Evolutionary conservation across 2,113 vertebrate species (phyloP).

Genomic region (Aix galericulata): DNA sequence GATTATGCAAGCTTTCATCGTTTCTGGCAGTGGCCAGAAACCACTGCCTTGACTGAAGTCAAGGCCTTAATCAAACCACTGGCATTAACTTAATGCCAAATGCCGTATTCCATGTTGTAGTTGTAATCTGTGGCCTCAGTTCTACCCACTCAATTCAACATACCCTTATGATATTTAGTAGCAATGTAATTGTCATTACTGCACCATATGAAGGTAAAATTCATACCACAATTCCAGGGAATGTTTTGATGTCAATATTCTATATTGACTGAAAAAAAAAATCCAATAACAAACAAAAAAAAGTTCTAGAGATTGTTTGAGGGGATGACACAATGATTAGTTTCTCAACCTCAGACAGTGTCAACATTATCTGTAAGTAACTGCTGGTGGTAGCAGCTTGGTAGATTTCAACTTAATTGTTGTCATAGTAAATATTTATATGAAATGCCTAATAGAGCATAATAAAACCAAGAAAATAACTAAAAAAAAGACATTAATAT

Average conservation of each 20-base stretch:
- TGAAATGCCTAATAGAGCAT: background rate
- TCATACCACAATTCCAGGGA: background rate
- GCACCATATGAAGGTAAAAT: background rate
- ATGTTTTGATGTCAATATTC: background rate
- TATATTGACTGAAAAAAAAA: background rate
- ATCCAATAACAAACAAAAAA: background rate
- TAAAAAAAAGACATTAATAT: background rate
- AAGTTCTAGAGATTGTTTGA: background rate
- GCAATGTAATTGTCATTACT: background rate
- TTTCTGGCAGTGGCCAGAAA: background rate
- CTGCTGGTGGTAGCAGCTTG: background rate
- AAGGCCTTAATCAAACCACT: background rate
- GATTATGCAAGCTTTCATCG: background rate
- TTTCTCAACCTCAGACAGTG: background rate
- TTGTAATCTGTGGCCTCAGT: background rate
- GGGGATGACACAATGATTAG: background rate
- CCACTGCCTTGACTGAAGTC: background rate
- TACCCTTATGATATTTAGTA: background rate
- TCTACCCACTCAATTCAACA: background rate
- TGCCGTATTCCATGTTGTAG: background rate
- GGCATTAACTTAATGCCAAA: background rate
- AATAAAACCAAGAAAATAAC: slow-evolving; percentile 3
- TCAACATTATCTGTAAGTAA: background rate
- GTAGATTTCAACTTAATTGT: slow-evolving; percentile 3
- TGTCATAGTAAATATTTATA: background rate